A percentile compares a stretch with the other conserved stretches of the same genome.
phyloP scores from a whole-genome alignment of 2,113 vertebrate genomes.

The Neopipo cinnamomea region DNA sequence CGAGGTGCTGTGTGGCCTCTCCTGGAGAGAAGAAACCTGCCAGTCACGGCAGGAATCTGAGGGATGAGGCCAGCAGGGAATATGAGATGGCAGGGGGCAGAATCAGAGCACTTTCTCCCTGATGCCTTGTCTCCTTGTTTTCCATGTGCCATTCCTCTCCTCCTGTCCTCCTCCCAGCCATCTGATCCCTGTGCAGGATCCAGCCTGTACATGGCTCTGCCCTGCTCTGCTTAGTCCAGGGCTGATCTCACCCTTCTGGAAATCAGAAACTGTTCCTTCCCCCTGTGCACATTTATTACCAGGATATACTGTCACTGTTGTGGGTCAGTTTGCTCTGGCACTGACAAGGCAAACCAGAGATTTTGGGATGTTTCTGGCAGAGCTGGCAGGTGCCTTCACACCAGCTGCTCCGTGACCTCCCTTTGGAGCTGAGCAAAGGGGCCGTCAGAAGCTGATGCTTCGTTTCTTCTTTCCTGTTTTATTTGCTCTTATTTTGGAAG shows the following conservation, averaged over 20 bases:
- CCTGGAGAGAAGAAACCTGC: background rate
- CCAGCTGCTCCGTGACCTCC: background rate
- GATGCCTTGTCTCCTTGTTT: background rate
- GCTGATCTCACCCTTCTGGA: background rate
- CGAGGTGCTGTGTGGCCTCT: background rate
- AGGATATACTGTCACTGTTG: background rate
- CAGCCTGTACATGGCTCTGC: background rate
- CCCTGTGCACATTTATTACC: background rate
- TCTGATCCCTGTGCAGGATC: background rate
- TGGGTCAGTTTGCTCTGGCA: background rate
- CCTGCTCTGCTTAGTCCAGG: background rate
- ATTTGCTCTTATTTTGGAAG: background rate
- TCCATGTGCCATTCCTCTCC: background rate
- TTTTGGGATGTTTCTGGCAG: background rate
- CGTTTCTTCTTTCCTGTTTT: background rate
- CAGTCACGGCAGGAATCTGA: background rate
- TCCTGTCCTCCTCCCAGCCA: background rate
- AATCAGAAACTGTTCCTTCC: background rate
- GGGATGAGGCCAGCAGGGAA: background rate
- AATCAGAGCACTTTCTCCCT: background rate
- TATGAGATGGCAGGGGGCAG: background rate
- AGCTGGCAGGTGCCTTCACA: background rate
- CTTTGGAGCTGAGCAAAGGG: background rate
- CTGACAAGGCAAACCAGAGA: background rate
- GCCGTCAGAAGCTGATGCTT: background rate